Evolutionary conservation across 2,797 vertebrate species (phyloP), one percentile per base, ranked within the genome.

Genomic region (Enoplosus armatus): DNA sequence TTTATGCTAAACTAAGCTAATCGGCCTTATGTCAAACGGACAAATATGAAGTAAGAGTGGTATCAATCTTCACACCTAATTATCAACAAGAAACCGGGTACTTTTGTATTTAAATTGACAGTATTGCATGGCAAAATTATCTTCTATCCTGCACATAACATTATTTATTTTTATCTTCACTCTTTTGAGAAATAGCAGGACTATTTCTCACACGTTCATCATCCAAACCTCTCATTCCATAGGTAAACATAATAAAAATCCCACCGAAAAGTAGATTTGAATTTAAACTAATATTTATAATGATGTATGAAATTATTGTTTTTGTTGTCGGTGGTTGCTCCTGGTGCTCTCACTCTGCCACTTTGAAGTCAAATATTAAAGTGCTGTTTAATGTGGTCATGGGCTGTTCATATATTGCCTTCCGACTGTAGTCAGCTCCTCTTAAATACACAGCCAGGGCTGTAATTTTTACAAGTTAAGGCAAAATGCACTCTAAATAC

Each of bases 401-500:
- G 81, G 87, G 88, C 85, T 93, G 76, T 87, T 92, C 92, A 93
- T 91, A 90, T 91, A 92, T 92, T 89, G 92, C 88, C 84, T 88
- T 85, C 86, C 75, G 81, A 94, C 90, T 92, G 87, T 79, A 90
- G 91, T 93, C 92, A 93, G 91, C 90, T 90, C 88, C 84, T 90
- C 93, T 94, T 95, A 95, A 95, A 94, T 88, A 94, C 92, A 95
- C 84, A 93, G 93, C 76, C 85, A 93, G 88, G 91, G 90, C 95
- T 95, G 92, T 96, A 95, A 96, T 96, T 95, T 96, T 94, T 93
- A 94, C 94, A 95, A 94, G 95, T 96, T 95, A 93, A 94, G 95
- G 92, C 93, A 92, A 95, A 96, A 96, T 94, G 92, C 90, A 83
- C 92, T 93, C 92, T 96, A 95, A 96, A 92, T 94, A 95, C 95